These are phyloP conservation scores for Eudorcas thomsonii DNA, from an alignment of 2,113 vertebrate genomes.

Conservation along the genomic window DNA sequence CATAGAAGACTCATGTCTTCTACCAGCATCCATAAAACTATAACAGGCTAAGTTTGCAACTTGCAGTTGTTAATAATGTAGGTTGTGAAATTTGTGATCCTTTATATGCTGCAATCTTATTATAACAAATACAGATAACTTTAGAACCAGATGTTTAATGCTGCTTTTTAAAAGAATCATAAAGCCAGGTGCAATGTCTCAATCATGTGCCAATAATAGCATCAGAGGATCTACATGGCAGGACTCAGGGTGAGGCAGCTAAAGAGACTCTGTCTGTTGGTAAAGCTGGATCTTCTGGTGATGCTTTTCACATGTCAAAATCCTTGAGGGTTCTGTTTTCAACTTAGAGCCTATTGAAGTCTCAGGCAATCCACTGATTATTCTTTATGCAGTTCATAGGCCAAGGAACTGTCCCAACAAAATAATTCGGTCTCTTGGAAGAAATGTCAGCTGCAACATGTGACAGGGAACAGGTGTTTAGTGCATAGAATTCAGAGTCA, in stretches of 20 bases:
- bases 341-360: neutral
- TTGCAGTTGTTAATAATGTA: neutral
- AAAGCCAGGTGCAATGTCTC: neutral
- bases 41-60: neutral
- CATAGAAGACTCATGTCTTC: neutral
- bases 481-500: constrained; percentile 46
- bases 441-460: constrained; percentile 24
- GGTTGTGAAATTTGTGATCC: neutral
- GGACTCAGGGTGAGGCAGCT: neutral
- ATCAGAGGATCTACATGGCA: neutral
- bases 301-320: neutral
- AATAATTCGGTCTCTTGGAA: constrained; percentile 38
- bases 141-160: neutral
- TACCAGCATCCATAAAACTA: neutral
- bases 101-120: neutral
- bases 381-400: neutral
- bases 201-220: neutral
- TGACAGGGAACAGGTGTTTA: constrained; percentile 53
- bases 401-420: neutral
- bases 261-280: neutral
- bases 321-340: neutral
- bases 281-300: neutral
- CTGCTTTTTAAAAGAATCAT: neutral
- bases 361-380: neutral
- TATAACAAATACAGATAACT: neutral